Evolutionary conservation across 23 tunicate species (phyloP).

Genomic region (Trididemnum miniatum): DNA sequence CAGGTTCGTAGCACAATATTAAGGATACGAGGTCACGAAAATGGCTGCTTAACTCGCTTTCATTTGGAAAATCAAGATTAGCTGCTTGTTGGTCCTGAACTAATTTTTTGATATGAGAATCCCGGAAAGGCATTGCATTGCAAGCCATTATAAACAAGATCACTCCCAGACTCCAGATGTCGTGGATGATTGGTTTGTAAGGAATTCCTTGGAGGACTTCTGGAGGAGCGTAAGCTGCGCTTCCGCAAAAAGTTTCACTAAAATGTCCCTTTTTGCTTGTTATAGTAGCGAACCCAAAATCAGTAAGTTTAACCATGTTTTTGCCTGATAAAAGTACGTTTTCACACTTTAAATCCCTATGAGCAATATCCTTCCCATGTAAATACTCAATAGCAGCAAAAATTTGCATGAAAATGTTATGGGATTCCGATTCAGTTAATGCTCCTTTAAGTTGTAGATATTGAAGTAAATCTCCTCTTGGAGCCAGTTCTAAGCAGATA

Average conservation of each 20-base stretch:
- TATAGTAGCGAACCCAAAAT: conserved; percentile 66
- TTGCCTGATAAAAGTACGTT: conserved; percentile 40
- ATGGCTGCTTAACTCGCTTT: neutral
- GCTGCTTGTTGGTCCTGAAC: conserved; percentile 48
- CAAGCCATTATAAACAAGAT: conserved; percentile 65
- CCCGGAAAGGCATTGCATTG: conserved; percentile 71
- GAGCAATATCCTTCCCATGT: conserved; percentile 37
- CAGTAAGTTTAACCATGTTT: conserved; percentile 53
- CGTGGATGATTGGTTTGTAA: conserved; percentile 44
- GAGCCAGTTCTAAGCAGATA: conserved; percentile 59
- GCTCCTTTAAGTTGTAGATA: conserved; percentile 55
- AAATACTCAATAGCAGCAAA: conserved; percentile 54
- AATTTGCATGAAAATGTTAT: conserved; percentile 42
- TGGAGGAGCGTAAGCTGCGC: conserved; percentile 83
- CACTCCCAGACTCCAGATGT: conserved; percentile 81
- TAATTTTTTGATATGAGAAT: conserved; percentile 27
- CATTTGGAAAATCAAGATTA: conserved; percentile 27
- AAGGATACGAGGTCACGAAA: conserved; percentile 43
- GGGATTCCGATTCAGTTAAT: conserved; percentile 43
- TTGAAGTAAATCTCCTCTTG: conserved; percentile 65
- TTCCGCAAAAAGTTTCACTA: conserved; percentile 70
- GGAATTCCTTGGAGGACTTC: conserved; percentile 69
- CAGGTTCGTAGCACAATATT: conserved; percentile 39
- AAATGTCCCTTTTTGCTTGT: neutral
- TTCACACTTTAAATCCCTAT: conserved; percentile 79